Evolutionary conservation across 2,888 invertebrate species (phyloP), one percentile per base, ranked within the genome.

Genomic region (Zaprionus bogoriensis): DNA sequence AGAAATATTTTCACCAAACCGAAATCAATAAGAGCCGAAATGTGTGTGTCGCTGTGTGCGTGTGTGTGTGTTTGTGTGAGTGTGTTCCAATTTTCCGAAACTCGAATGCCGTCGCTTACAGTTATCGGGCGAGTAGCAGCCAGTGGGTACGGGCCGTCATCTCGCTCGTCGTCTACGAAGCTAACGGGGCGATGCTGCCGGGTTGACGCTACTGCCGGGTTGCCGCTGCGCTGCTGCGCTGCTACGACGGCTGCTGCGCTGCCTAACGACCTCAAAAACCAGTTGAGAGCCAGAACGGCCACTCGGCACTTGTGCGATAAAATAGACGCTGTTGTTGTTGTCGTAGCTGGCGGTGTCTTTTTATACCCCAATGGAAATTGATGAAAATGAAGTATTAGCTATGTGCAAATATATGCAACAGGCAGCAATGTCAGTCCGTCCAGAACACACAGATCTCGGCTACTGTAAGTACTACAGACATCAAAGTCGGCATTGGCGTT

Each of bases 181-280:
- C 55, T 70, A 74, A 70, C 70, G 74, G 70, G n/a, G 41, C 62
- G 74, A 62, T 68, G 68, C 59, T 69, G 63, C 63, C 23, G 55
- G 36, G 47, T 55, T 42, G 55, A 7, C 32, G 68, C 12, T 28
- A 28, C 4, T 52, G 51, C 39, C 3, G 44, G n/a, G n/a, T n/a
- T n/a, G n/a, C n/a, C n/a, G 30, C 46, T 45, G 51, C 10, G 27
- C 23, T 12, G 7, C n/a, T n/a, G n/a, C n/a, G 22, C 27, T 32
- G 20, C 17, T 57, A 22, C 2, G 32, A 10, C 32, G 51, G 44
- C 10, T 28, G 41, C n/a, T 32, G 61, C 19, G 57, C 72, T 59
- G 74, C 69, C 65, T 74, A 77, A 68, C 77, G 74, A 77, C 77
- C 77, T 77, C 77, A 77, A 77, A 76, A 74, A 74, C 77, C 77